Evolutionary conservation across 64 coral and sea anemone genomes (phyloP), one percentile per base, ranked within the genome.

Genomic region (Anthopleura sola): DNA sequence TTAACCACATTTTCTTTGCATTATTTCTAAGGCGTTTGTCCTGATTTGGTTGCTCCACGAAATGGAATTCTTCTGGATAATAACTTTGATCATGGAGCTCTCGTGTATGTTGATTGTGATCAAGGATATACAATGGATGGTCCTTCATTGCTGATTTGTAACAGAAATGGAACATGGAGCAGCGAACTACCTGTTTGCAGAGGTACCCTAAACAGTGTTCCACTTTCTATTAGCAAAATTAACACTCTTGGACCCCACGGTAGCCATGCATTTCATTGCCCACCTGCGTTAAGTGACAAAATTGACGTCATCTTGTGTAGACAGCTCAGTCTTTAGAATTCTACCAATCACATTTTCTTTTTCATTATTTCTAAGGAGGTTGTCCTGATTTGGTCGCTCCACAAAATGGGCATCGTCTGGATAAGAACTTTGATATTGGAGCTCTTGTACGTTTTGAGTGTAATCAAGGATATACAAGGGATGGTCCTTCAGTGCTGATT

Each of bases 101-200:
- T 28, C 32, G 49, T 84, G 10, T 8, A 23, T 9, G 84, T 57
- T 55, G 14, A 15, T 1, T 90, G 88, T 55, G 16, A 90, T 75
- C 4, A 10, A 4, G 44, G 37, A 31, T 90, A 84, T 51, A 55
- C 21, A 9, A 80, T 84, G 10, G 13, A 77, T 17, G 88, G 88
- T 23, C 14, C 37, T 19, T 8, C 34, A 36, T 26, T 14, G 44
- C 24, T 90, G 50, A 77, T 66, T 20, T 90, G 88, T 75, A 16
- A 31, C 26, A 28, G 33, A 16, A 32, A 90, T 84, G 82, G 88
- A 84, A 31, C 8, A n/a, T 90, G 88, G 88, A 77, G 50, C 55
- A 13, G 21, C 20, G 7, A 60, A 24, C 58, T 47, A 26, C 88
- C 88, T 32, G 21, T 15, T 17, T 90, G 88, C 21, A 90, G 33